phyloP scores from a whole-genome alignment of 1,140 invertebrate species.

The Saccostrea glomerata region DNA sequence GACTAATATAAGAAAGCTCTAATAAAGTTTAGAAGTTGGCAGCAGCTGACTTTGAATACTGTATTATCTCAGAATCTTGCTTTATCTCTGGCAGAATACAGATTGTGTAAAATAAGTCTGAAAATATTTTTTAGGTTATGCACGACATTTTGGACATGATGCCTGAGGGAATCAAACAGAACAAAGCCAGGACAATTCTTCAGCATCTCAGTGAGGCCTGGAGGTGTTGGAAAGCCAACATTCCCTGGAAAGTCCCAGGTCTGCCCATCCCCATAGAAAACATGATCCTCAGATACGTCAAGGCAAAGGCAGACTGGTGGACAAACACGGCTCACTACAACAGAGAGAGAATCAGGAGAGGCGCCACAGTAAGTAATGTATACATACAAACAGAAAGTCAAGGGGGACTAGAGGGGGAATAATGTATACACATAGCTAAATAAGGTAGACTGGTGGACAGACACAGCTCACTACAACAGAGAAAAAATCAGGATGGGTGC shows the following conservation, averaged over 20 bases:
- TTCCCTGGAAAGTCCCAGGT: slow-evolving; percentile 99
- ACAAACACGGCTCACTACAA: slow-evolving; percentile 99
- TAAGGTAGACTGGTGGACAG: slow-evolving; percentile 99
- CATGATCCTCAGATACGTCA: slow-evolving; percentile 99
- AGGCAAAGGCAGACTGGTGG: slow-evolving; percentile 99
- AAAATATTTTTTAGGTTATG: slow-evolving; percentile 85
- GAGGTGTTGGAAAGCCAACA: slow-evolving; percentile 99
- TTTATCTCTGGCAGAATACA: no score
- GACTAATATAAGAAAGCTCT: no score
- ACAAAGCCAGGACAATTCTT: slow-evolving; percentile 98
- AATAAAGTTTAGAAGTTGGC: no score
- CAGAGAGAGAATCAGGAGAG: slow-evolving; percentile 88
- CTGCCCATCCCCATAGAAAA: slow-evolving; percentile 99
- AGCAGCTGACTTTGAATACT: no score
- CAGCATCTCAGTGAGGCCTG: slow-evolving; percentile 99
- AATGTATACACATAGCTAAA: no score
- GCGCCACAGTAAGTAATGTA: slow-evolving; percentile 78
- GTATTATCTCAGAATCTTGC: no score
- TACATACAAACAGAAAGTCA: background rate
- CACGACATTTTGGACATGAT: slow-evolving; percentile 99
- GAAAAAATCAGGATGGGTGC: slow-evolving; percentile 86
- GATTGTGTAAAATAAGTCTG: no score
- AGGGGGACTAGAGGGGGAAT: background rate
- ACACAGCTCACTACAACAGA: slow-evolving; percentile 99
- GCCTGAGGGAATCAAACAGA: slow-evolving; percentile 99